Conservation (phyloP, 2,888 invertebrate genomes). For the Iselma pallidipennis region DNA sequence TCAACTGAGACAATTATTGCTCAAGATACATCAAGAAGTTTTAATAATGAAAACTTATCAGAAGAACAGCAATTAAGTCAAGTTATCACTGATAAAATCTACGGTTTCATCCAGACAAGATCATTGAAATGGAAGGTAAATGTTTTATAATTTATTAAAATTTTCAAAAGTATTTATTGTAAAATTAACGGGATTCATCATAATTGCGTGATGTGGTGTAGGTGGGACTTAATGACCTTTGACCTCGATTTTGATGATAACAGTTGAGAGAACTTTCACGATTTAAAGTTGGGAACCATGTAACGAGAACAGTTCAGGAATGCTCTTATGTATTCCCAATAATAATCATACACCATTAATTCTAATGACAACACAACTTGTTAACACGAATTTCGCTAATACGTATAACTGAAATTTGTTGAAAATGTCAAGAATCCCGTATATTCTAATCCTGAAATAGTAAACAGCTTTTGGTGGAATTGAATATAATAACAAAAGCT, state of each 20-base stretch:
- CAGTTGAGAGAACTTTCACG: conserved; percentile 6
- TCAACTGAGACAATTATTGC: conserved; percentile 58
- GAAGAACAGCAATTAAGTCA: conserved; percentile 63
- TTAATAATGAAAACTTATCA: conserved; percentile 53
- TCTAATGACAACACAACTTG: conserved; percentile 1
- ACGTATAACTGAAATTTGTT: too few relatives aligned
- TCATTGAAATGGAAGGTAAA: conserved; percentile 72
- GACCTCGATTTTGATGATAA: neutral
- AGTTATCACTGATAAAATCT: conserved; percentile 74
- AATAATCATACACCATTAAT: too few relatives aligned
- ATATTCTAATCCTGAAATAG: too few relatives aligned
- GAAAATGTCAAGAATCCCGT: too few relatives aligned
- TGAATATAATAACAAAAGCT: too few relatives aligned
- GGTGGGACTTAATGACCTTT: neutral
- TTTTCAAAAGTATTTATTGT: too few relatives aligned
- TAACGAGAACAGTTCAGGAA: neutral
- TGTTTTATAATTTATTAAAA: too few relatives aligned
- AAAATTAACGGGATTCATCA: too few relatives aligned
- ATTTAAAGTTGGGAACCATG: neutral
- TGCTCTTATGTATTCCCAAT: too few relatives aligned
- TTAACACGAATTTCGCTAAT: too few relatives aligned
- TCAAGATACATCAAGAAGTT: conserved; percentile 48
- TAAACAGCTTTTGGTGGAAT: too few relatives aligned
- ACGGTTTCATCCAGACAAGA: conserved; percentile 75
- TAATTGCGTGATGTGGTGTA: too few relatives aligned